Conservation (phyloP, 2,888 invertebrate species). For the Sylvicola cinctus region DNA sequence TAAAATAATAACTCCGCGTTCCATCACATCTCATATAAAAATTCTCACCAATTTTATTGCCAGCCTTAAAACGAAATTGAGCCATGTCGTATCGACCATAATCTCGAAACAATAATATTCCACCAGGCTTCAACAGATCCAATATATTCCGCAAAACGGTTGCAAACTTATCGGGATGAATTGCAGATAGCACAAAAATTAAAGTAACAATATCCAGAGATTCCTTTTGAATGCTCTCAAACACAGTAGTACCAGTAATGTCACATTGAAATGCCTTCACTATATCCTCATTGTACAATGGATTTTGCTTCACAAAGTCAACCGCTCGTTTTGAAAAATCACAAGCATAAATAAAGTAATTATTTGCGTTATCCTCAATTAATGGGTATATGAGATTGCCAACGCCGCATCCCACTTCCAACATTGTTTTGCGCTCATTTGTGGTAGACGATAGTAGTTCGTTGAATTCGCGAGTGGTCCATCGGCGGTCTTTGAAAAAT, state of each 20-base stretch:
- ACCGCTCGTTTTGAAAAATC: conserved; percentile 86
- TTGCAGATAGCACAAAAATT: conserved; percentile 89
- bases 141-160: conserved; percentile 41
- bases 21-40: conserved; percentile 95
- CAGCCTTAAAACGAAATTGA: conserved; percentile 80
- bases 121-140: conserved; percentile 47
- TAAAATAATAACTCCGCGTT: conserved; percentile 73
- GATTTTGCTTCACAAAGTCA: conserved; percentile 54
- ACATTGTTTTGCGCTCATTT: conserved; percentile 27
- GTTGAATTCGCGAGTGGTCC: conserved; percentile 89
- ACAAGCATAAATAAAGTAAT: conserved; percentile 62
- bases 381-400: conserved; percentile 92
- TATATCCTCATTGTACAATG: conserved; percentile 37
- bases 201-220: conserved; percentile 65
- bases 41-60: conserved; percentile 78
- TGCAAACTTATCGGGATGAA: conserved; percentile 68
- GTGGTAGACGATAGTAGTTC: conserved; percentile 37
- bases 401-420: conserved; percentile 90
- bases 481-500: conserved; percentile 90
- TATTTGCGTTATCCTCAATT: conserved; percentile 46
- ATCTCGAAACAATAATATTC: conserved; percentile 70
- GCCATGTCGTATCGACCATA: conserved; percentile 94
- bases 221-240: conserved; percentile 27
- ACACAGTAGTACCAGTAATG: conserved; percentile 48
- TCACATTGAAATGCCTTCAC: conserved; percentile 72